phyloP scores from a whole-genome alignment of 2,888 invertebrate species.

The Galerucella nymphaeae region DNA sequence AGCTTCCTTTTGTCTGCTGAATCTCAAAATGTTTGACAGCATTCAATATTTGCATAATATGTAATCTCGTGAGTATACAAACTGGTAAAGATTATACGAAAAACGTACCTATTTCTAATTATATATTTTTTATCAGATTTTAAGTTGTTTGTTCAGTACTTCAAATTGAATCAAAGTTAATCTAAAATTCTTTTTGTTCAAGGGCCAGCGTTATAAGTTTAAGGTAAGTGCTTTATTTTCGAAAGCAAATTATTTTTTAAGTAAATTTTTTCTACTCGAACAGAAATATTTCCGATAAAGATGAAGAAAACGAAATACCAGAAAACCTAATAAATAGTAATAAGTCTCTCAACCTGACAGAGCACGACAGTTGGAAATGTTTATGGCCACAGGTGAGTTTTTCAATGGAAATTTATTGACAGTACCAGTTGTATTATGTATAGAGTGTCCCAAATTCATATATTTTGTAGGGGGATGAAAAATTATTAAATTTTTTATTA shows the following conservation, averaged over 20 bases:
- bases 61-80: too few relatives aligned
- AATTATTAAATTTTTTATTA: constrained; percentile 49
- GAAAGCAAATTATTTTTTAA: not conserved
- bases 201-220: constrained; percentile 51
- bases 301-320: constrained; percentile 58
- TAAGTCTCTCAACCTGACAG: constrained; percentile 61
- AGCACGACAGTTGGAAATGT: constrained; percentile 60
- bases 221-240: constrained; percentile 47
- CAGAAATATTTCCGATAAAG: constrained; percentile 49
- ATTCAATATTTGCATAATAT: too few relatives aligned
- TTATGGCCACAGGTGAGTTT: constrained; percentile 63
- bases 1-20: too few relatives aligned
- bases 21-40: too few relatives aligned
- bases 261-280: not conserved
- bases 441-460: too few relatives aligned
- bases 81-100: not conserved
- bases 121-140: not conserved
- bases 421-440: too few relatives aligned
- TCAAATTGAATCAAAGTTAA: not conserved
- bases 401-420: not conserved
- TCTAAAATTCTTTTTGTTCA: constrained; percentile 36
- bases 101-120: not conserved
- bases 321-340: constrained; percentile 62
- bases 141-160: not conserved
- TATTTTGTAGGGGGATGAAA: too few relatives aligned